Base-by-base conservation (phyloP, 2,113 vertebrate species). In the Oncorhynchus masou region DNA sequence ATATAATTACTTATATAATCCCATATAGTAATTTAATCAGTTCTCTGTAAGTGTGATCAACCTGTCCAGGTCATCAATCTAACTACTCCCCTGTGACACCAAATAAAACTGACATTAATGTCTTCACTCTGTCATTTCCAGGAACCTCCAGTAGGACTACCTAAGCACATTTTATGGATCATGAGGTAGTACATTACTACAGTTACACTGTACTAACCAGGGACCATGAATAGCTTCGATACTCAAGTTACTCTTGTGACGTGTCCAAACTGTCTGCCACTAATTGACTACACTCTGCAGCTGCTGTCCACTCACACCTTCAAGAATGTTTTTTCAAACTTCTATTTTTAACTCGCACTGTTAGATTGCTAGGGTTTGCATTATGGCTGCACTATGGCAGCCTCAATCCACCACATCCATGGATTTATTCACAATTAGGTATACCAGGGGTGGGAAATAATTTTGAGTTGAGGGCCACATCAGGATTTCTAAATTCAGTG, bases 331-430 rank as follows among this genome's bases (percentile, higher is more conserved):
- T 75, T 49, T 65, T 81, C 34, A 39, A 75, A 70, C 9, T 3
- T 72, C 84, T 90, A 90, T 86, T 86, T 87, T 87, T 92, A 91
- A 78, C 88, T 62, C 2, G 29, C 73, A 45, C 65, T 57, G 54
- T 19, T 20, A 57, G 54, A 64, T 11, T n/a, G 8, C 62, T 64
- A 1, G 9, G 62, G 6, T 64, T 64, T 24, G 22, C 9, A 25
- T 22, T 24, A 25, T 25, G 39, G 39, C 39, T 45, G 39, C 39
- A 45, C 39, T 0, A 45, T 8, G 39, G 39, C 8, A 45, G 39
- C 39, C 39, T 45, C 39, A 45, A 45, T 45, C 39, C 39, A 45
- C 39, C 39, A 45, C 9, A 9, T 12, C 39, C 39, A 45, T 45
- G 9, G 9, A 45, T 9, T 3, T 11, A 45, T 45, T 45, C 39